Percentiles rank a stretch among this genome's conserved stretches.
These are phyloP conservation scores for Trichonephila clavipes DNA, from an alignment of 1,140 invertebrate genomes.

Conservation along the genomic window DNA sequence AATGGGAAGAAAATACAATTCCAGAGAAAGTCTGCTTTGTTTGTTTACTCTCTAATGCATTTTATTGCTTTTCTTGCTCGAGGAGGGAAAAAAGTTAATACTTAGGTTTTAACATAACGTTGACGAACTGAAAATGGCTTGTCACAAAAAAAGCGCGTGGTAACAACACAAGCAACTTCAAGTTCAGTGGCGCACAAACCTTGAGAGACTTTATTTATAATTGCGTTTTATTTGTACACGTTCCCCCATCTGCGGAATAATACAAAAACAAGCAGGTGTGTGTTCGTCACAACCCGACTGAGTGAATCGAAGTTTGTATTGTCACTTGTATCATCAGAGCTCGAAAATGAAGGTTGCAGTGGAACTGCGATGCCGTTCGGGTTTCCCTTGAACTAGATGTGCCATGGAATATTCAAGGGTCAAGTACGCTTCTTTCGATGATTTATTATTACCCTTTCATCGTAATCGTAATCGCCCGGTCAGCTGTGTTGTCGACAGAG, in stretches of 20 bases:
- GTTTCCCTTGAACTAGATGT: slow-evolving; percentile 1
- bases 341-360: slow-evolving; percentile 37
- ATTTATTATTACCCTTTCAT: slow-evolving; percentile 61
- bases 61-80: too few relatives aligned
- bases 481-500: slow-evolving; percentile 44
- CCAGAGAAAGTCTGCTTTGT: too few relatives aligned
- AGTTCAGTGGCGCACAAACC: not conserved
- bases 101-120: too few relatives aligned
- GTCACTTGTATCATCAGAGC: not conserved
- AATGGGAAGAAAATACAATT: too few relatives aligned
- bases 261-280: slow-evolving; percentile 49
- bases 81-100: too few relatives aligned
- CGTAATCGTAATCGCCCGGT: slow-evolving; percentile 66
- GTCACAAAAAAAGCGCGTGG: too few relatives aligned
- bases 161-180: not conserved
- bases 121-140: too few relatives aligned
- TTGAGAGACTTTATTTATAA: not conserved
- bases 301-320: not conserved
- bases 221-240: slow-evolving; percentile 34
- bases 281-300: not conserved
- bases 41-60: too few relatives aligned
- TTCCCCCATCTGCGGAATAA: not conserved
- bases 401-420: slow-evolving; percentile 48
- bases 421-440: slow-evolving; percentile 60
- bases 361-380: not conserved